Percentiles rank a stretch among this genome's conserved stretches.
Conservation (phyloP, 2,888 invertebrate species). For the Tupiocoris notatus region DNA sequence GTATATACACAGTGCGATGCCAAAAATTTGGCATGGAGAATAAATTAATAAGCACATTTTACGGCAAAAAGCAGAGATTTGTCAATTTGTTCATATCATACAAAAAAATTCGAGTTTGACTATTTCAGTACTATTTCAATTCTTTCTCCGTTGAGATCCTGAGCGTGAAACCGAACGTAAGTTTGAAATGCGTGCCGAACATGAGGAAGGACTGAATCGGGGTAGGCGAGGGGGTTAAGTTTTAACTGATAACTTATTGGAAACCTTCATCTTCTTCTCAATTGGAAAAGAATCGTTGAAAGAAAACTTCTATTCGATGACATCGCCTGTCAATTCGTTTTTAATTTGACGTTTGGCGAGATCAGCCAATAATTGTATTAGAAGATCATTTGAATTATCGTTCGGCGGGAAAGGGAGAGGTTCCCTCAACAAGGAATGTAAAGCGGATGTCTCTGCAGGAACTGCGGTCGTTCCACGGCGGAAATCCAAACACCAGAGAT, state of each 20-base stretch:
- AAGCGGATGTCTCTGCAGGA: conserved; percentile 21
- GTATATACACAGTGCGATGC: no score
- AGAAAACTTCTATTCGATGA: not conserved
- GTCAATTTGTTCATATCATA: no score
- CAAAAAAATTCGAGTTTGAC: no score
- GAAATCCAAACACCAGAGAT: conserved; percentile 19
- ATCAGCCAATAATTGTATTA: conserved; percentile 16
- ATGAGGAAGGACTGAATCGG: no score
- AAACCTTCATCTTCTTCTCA: not conserved
- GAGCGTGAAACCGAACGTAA: no score
- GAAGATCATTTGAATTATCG: conserved; percentile 22
- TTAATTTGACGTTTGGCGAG: not conserved
- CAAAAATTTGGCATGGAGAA: no score
- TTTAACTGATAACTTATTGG: not conserved
- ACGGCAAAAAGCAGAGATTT: no score
- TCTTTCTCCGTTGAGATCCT: no score
- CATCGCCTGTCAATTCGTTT: not conserved
- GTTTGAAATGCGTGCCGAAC: no score
- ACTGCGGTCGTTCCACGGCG: conserved; percentile 36
- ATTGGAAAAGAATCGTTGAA: not conserved
- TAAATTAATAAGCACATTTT: no score
- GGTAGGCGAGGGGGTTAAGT: no score
- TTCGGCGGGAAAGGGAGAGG: not conserved
- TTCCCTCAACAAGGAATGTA: conserved; percentile 1
- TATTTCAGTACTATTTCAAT: no score